phyloP scores from a whole-genome alignment of 2,888 invertebrate genomes.

The Drosophila mimetica region DNA sequence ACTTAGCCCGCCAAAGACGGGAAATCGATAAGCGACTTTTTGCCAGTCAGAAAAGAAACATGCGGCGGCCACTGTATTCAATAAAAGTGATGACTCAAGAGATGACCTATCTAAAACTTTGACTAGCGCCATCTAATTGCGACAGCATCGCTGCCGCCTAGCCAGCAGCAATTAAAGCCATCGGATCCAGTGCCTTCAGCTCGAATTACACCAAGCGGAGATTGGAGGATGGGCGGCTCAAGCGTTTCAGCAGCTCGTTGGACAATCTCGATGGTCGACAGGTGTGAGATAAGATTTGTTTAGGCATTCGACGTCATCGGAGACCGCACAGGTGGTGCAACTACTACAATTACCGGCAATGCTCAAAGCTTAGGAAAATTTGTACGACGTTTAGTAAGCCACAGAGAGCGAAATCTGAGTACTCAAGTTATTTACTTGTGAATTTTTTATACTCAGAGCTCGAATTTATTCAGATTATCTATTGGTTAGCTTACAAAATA shows the following conservation, averaged over 20 bases:
- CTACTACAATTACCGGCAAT: conserved; percentile 32
- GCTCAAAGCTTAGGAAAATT: conserved; percentile 7
- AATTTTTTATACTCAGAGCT: too few species aligned
- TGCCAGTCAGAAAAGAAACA: not conserved
- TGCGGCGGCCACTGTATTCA: conserved; percentile 6
- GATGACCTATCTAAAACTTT: conserved; percentile 10
- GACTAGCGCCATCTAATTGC: conserved; percentile 13
- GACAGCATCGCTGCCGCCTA: conserved; percentile 29
- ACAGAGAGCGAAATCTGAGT: not conserved
- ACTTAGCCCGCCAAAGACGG: not conserved
- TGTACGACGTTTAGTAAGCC: conserved; percentile 7
- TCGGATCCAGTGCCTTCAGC: conserved; percentile 8
- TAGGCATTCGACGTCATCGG: conserved; percentile 36
- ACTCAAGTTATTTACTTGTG: not conserved
- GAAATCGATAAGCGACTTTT: not conserved
- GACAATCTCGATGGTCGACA: conserved; percentile 23
- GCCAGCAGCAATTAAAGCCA: conserved; percentile 21
- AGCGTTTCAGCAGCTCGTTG: conserved; percentile 44
- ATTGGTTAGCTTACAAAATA: too few species aligned
- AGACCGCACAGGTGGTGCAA: conserved; percentile 71
- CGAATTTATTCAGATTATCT: too few species aligned
- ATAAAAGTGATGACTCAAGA: conserved; percentile 5
- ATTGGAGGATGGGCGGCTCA: conserved; percentile 38
- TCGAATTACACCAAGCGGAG: conserved; percentile 9
- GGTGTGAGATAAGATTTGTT: conserved; percentile 38